Evolutionary conservation across 1,140 invertebrate genomes (phyloP).

Genomic region (Drosophila pectinifera): DNA sequence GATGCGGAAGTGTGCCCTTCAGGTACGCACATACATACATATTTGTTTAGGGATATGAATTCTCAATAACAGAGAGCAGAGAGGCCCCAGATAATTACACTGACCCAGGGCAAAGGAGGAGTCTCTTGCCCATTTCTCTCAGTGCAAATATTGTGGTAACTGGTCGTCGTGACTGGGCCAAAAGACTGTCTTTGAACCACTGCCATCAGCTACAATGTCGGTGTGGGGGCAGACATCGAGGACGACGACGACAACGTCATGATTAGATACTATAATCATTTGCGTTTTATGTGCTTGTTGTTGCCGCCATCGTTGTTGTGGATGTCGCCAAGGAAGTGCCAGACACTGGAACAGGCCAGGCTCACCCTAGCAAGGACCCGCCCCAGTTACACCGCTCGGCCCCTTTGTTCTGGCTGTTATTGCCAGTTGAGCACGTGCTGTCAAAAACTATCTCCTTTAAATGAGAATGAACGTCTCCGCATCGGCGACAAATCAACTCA

Average conservation of each 20-base stretch:
- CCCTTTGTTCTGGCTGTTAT: conserved; percentile 28
- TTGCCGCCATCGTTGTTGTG: conserved; percentile 58
- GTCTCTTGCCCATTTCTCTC: conserved; percentile 6
- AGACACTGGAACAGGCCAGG: conserved; percentile 40
- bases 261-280: conserved; percentile 84
- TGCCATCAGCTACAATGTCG: conserved; percentile 80
- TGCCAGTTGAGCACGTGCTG: conserved; percentile 45
- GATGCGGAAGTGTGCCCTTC: conserved; percentile 30
- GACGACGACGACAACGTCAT: conserved; percentile 62
- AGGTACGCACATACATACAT: conserved; percentile 7
- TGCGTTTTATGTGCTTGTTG: conserved; percentile 81
- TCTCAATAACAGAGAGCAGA: conserved; percentile 10
- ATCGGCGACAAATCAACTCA: conserved; percentile 25
- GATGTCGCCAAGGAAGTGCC: conserved; percentile 60
- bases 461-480: conserved; percentile 41
- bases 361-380: not conserved
- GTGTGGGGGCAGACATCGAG: conserved; percentile 49
- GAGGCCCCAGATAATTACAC: conserved; percentile 18
- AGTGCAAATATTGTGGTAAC: conserved; percentile 39
- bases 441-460: conserved; percentile 45
- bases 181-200: conserved; percentile 80
- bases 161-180: conserved; percentile 56
- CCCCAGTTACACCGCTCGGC: not conserved
- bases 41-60: conserved; percentile 19
- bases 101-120: not conserved